Percentiles rank a stretch among this genome's conserved stretches.
phyloP scores from a whole-genome alignment of 2,797 vertebrate species.

The Taeniopygia guttata region DNA sequence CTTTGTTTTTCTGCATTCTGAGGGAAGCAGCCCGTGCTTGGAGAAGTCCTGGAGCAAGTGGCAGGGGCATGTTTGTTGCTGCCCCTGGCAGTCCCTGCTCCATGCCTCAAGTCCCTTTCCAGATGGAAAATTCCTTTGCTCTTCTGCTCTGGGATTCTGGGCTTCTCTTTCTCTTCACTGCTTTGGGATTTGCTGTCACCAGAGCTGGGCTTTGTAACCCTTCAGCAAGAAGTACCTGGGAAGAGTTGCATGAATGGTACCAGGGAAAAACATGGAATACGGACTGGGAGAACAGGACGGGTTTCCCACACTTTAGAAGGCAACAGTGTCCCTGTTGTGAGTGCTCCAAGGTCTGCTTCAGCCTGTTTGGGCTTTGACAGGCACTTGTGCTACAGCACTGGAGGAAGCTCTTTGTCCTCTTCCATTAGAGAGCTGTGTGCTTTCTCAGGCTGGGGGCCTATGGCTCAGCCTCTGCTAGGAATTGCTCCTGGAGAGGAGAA shows the following conservation, averaged over 20 bases:
- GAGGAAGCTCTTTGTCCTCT: neutral
- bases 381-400: neutral
- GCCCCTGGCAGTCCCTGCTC: neutral
- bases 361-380: neutral
- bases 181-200: constrained; percentile 21
- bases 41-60: constrained; percentile 16
- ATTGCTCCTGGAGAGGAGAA: neutral
- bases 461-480: neutral
- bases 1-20: constrained; percentile 25
- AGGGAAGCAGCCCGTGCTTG: neutral
- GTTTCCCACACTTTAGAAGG: neutral
- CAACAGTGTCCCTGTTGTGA: neutral
- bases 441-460: neutral
- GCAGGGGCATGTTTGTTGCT: neutral
- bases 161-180: constrained; percentile 5
- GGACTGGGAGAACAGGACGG: neutral
- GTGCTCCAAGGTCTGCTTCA: neutral
- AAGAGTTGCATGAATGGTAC: neutral
- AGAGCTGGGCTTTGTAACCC: neutral
- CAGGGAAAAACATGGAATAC: neutral
- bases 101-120: neutral
- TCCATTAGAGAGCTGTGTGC: neutral
- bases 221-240: constrained; percentile 1
- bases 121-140: constrained; percentile 45
- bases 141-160: neutral